Evolutionary conservation across 2,113 vertebrate species (phyloP).

Genomic region (Nicator chloris): DNA sequence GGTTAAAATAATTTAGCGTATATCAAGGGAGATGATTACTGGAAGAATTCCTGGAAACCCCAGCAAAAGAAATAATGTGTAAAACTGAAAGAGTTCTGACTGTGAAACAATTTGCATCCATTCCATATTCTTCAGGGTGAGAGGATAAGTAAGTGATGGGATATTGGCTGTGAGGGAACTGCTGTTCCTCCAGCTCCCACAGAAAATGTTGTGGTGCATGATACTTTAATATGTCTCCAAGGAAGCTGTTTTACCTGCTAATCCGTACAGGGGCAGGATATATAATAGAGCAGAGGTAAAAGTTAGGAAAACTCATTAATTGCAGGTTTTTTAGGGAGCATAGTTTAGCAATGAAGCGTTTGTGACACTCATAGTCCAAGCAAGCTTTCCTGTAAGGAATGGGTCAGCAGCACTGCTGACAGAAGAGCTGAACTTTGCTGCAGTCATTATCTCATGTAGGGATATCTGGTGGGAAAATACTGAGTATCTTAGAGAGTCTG

Average conservation of each 20-base stretch:
- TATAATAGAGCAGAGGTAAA: not conserved
- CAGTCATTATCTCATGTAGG: not conserved
- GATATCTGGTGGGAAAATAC: not conserved
- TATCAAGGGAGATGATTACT: not conserved
- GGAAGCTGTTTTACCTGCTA: not conserved
- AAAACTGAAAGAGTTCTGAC: not conserved
- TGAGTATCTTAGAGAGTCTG: not conserved
- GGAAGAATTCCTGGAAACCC: not conserved
- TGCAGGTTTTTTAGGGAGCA: not conserved
- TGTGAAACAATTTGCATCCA: not conserved
- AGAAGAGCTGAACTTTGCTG: not conserved
- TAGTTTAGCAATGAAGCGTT: not conserved
- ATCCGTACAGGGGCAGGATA: not conserved
- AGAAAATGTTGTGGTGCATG: not conserved
- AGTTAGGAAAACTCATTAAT: not conserved
- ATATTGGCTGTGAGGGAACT: not conserved
- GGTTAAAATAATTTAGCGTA: not conserved
- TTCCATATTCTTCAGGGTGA: not conserved
- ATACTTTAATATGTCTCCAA: not conserved
- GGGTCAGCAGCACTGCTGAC: not conserved
- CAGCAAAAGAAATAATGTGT: not conserved
- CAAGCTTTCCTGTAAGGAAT: not conserved
- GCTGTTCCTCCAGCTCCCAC: not conserved
- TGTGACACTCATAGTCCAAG: not conserved
- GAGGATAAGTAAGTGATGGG: not conserved